Percentiles rank a stretch among this genome's conserved stretches.
Conservation (phyloP, 2,113 vertebrate species). For the Ramphastos sulfuratus region DNA sequence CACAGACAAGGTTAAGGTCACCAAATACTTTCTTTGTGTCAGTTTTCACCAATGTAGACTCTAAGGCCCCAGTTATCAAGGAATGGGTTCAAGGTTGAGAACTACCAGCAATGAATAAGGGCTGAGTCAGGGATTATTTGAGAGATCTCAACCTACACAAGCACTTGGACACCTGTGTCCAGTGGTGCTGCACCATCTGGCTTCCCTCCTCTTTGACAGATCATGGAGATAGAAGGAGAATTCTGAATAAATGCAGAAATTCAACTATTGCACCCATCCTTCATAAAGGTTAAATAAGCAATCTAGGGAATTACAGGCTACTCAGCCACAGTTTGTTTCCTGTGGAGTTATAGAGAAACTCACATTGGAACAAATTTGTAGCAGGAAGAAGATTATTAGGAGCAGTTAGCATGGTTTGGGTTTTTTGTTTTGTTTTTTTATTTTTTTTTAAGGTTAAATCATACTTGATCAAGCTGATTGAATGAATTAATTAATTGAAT, state of each 20-base stretch:
- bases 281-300: neutral
- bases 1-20: neutral
- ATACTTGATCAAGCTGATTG: neutral
- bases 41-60: neutral
- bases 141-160: neutral
- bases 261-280: neutral
- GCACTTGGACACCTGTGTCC: neutral
- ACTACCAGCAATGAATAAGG: neutral
- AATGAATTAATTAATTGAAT: no score
- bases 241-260: neutral
- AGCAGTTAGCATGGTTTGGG: neutral
- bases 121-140: neutral
- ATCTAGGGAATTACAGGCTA: neutral
- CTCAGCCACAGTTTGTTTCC: neutral
- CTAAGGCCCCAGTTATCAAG: neutral
- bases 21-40: neutral
- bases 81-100: neutral
- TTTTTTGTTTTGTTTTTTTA: no score
- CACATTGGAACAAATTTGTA: neutral
- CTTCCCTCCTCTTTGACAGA: neutral
- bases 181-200: neutral
- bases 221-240: neutral
- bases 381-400: neutral
- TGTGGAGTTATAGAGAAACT: neutral
- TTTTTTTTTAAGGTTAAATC: neutral